Evolutionary conservation across 2,888 invertebrate genomes (phyloP).

Genomic region (Stegophylla sp.): DNA sequence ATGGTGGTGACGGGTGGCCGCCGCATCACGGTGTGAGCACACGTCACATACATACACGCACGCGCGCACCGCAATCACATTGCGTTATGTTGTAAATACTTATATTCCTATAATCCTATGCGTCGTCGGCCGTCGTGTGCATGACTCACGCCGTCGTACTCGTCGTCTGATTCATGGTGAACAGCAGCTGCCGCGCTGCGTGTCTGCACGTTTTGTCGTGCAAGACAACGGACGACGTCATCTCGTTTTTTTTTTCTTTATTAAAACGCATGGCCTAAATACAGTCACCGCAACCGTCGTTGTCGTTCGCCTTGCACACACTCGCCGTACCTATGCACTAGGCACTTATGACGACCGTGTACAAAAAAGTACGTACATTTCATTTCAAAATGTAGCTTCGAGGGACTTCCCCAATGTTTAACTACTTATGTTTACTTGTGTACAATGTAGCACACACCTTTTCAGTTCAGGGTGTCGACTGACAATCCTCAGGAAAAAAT

Average conservation of each 20-base stretch:
- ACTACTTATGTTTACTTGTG: too few relatives aligned
- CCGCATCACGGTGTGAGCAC: not conserved
- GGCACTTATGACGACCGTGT: too few relatives aligned
- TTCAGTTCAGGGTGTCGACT: too few relatives aligned
- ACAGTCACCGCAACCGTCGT: not conserved
- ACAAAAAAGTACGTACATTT: too few relatives aligned
- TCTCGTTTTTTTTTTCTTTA: too few relatives aligned
- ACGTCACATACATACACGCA: not conserved
- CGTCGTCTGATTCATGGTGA: constrained; percentile 37
- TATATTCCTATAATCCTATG: not conserved
- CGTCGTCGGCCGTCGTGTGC: not conserved
- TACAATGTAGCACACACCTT: too few relatives aligned
- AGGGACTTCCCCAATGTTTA: too few relatives aligned
- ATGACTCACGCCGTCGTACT: constrained; percentile 19
- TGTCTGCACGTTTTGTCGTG: constrained; percentile 22
- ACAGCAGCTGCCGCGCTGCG: too few relatives aligned
- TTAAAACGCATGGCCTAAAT: constrained; percentile 28
- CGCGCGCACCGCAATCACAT: not conserved
- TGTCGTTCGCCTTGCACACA: not conserved
- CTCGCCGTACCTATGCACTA: too few relatives aligned
- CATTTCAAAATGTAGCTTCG: too few relatives aligned
- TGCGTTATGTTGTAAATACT: too few relatives aligned
- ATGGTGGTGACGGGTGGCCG: not conserved
- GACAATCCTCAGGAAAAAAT: too few relatives aligned
- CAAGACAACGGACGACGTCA: constrained; percentile 16